Base-by-base conservation (phyloP, 2,888 invertebrate genomes). In the Rhaphigaster nebulosa region DNA sequence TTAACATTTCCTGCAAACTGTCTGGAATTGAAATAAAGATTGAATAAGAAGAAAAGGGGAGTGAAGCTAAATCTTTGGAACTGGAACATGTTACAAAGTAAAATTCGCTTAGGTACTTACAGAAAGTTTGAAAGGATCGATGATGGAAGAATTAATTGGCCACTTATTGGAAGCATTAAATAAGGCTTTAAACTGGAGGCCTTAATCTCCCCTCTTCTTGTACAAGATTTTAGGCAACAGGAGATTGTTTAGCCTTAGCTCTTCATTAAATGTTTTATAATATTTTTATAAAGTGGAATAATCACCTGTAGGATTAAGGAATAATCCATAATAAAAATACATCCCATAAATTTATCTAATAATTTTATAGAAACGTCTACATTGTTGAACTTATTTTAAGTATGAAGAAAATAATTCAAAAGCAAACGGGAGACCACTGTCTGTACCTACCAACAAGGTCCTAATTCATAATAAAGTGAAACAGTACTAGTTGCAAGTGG, bases 141-240 rank as follows among this genome's bases (percentile, higher is more conserved):
- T 84, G 84, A 84, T 45, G 84, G 45, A 84, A 45, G 45, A 84
- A 84, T 84, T 84, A 84, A 84, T 84, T 84, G 84, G 84, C 41
- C 84, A 84, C 84, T 84, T 84, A 84, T 84, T 84, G 84, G 45
- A 84, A 84, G 41, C n/a, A 84, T 84, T 84, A 84, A 84, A 84
- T 84, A 84, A 45, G 84, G 84, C 84, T 84, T 84, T 84, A 45
- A n/a, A 41, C 45, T 45, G 26, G 84, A 26, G 84, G 41, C 18
- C n/a, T 45, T 45, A 45, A 45, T 45, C 84, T 45, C 26, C 45
- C 45, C 45, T 20, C 84, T 84, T 41, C 41, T 84, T 84, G 84
- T 84, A 84, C 84, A n/a, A 45, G 20, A 84, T 84, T 84, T 84
- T 26, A 84, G 45, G 10, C 41, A 84, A 45, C 84, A 38, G 41